Percentiles rank a stretch among this genome's conserved stretches.
Conservation (phyloP, 2,113 vertebrate species). For the Microcebus jonahi region DNA sequence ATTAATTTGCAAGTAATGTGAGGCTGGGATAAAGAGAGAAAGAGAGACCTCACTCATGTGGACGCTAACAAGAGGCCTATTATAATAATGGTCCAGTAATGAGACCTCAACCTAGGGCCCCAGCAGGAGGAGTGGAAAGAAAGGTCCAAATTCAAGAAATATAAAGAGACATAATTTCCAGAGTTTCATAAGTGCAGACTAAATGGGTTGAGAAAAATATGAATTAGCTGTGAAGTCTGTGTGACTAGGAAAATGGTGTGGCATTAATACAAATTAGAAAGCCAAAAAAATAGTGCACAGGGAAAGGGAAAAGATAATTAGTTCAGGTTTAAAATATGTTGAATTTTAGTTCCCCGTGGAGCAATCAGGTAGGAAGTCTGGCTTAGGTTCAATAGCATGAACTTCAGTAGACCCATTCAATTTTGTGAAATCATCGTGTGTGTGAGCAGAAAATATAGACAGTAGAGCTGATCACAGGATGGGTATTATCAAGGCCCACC, state of each 20-base stretch:
- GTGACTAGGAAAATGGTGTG: background rate
- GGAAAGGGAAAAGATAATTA: background rate
- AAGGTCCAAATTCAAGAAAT: background rate
- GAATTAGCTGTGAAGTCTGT: background rate
- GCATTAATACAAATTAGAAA: background rate
- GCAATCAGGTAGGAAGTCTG: background rate
- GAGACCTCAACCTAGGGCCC: background rate
- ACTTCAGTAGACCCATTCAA: background rate
- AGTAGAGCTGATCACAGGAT: background rate
- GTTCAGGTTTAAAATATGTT: background rate
- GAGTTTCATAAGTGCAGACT: background rate
- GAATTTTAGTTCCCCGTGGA: background rate
- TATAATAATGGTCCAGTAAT: background rate
- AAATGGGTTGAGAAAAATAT: background rate
- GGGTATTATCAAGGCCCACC: background rate
- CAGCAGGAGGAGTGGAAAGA: background rate
- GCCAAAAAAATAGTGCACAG: background rate
- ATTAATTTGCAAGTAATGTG: constrained; percentile 24
- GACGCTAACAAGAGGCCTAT: background rate
- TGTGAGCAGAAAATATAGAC: constrained; percentile 35
- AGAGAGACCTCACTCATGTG: background rate
- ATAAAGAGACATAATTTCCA: background rate
- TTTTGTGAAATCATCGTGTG: background rate
- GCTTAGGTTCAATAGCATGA: background rate
- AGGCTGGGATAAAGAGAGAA: background rate